Conservation (phyloP, 2,888 invertebrate species). For the Harpalus rubripes region DNA sequence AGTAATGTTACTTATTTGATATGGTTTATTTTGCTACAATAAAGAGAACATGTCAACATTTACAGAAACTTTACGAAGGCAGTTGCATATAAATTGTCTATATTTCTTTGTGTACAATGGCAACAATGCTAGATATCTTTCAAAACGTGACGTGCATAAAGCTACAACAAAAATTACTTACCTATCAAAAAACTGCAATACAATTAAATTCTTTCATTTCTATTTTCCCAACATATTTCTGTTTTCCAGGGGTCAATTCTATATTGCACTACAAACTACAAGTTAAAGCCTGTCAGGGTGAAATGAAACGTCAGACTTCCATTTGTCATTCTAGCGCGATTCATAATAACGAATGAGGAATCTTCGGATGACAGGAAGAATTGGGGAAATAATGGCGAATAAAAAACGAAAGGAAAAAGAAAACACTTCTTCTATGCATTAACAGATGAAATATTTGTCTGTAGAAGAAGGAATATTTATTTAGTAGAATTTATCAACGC, state of each 20-base stretch:
- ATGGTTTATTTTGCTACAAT: no score
- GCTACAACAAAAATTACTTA: no score
- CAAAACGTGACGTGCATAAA: no score
- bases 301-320: slow-evolving; percentile 55
- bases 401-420: slow-evolving; percentile 4
- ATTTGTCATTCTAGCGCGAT: slow-evolving; percentile 50
- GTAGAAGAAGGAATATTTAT: slow-evolving; percentile 37
- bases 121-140: no score
- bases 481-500: slow-evolving; percentile 19
- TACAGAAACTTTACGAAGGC: no score
- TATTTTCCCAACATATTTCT: background rate
- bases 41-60: no score
- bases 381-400: slow-evolving; percentile 33
- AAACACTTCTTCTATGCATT: slow-evolving; percentile 25
- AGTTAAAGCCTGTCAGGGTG: slow-evolving; percentile 20
- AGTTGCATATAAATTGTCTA: no score
- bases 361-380: slow-evolving; percentile 22
- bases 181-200: background rate
- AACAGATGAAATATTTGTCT: slow-evolving; percentile 36
- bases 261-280: slow-evolving; percentile 43
- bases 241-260: slow-evolving; percentile 14
- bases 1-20: no score
- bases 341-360: slow-evolving; percentile 5
- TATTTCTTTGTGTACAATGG: no score
- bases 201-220: background rate